phyloP scores from a whole-genome alignment of 2,113 vertebrate species.

The Oxyruncus cristatus region DNA sequence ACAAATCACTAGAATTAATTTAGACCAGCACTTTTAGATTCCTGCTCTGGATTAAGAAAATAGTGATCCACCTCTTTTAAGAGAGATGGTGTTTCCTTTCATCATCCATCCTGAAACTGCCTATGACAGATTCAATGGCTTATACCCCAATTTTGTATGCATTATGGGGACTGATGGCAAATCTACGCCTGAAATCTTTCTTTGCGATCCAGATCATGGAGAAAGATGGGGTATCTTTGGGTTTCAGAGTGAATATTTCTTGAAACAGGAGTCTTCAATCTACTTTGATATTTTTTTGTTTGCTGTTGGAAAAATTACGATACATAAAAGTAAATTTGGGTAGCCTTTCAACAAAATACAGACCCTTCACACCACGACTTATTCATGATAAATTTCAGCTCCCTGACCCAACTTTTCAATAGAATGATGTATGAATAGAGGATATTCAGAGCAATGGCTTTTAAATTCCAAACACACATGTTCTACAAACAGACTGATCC shows the following conservation, averaged over 20 bases:
- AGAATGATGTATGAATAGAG: neutral
- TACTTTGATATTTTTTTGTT: neutral
- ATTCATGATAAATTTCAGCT: neutral
- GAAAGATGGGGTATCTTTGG: neutral
- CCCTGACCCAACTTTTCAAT: neutral
- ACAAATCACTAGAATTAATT: neutral
- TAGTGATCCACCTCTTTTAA: neutral
- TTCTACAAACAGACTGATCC: neutral
- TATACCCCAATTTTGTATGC: neutral
- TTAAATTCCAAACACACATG: neutral
- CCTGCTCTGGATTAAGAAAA: neutral
- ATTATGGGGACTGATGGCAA: neutral
- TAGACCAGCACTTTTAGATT: neutral
- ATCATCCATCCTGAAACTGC: neutral
- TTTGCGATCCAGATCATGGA: neutral
- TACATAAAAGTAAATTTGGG: neutral
- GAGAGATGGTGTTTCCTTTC: neutral
- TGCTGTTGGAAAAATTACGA: neutral
- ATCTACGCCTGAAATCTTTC: neutral
- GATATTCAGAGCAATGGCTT: neutral
- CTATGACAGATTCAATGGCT: neutral
- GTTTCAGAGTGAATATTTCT: neutral
- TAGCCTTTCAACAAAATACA: neutral
- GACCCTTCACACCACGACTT: neutral
- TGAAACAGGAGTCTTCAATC: neutral